phyloP scores from a whole-genome alignment of 2,888 invertebrate genomes.

The Tolmerus cingulatus region DNA sequence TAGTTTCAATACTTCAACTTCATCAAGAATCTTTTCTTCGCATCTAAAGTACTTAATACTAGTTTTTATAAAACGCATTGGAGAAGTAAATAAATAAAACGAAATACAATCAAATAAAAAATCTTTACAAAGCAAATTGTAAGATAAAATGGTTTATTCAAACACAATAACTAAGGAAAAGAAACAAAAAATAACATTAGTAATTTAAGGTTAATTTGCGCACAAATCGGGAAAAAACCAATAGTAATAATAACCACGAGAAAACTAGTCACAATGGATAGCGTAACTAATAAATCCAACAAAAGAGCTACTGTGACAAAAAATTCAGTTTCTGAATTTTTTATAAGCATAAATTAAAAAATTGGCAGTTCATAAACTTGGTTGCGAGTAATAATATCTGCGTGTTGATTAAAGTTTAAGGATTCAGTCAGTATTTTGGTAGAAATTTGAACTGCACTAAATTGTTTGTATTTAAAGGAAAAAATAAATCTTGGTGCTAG shows the following conservation, averaged over 20 bases:
- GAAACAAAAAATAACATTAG: background rate
- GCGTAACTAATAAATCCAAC: background rate
- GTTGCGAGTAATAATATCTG: slow-evolving; percentile 65
- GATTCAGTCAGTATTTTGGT: slow-evolving; percentile 45
- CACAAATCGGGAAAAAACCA: slow-evolving; percentile 33
- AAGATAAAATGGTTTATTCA: slow-evolving; percentile 28
- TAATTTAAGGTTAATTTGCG: slow-evolving; percentile 24
- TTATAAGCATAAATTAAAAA: background rate
- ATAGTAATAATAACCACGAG: slow-evolving; percentile 34
- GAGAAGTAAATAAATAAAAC: slow-evolving; percentile 7
- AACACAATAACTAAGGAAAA: slow-evolving; percentile 23
- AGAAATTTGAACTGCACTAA: slow-evolving; percentile 41
- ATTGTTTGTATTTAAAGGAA: slow-evolving; percentile 5
- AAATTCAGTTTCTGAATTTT: slow-evolving; percentile 11
- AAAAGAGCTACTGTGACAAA: background rate
- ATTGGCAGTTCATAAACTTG: slow-evolving; percentile 52
- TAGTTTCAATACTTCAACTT: slow-evolving; percentile 15
- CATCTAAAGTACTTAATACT: background rate
- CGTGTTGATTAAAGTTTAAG: slow-evolving; percentile 61
- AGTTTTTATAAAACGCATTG: slow-evolving; percentile 35
- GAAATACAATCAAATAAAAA: slow-evolving; percentile 35
- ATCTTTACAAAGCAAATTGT: slow-evolving; percentile 5
- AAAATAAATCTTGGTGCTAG: background rate
- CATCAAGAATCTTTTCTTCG: slow-evolving; percentile 13
- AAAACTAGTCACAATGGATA: background rate